A percentile compares a stretch with the other conserved stretches of the same genome.
Evolutionary conservation across 1,140 invertebrate genomes (phyloP).

Genomic region (Rhagoletis pomonella): DNA sequence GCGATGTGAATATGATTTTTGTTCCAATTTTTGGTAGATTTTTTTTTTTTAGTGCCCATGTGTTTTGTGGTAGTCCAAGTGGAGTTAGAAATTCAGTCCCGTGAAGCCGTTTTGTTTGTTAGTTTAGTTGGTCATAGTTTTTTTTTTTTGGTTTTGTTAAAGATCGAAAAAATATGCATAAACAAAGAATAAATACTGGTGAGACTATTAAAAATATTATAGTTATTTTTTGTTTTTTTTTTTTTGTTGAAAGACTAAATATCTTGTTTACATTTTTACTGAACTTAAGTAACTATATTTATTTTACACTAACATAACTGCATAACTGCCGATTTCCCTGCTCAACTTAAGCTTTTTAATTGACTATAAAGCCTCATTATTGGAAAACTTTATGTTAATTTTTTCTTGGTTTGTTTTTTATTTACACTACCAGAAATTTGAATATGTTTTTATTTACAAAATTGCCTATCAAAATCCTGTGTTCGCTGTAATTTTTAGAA

Average conservation of each 20-base stretch:
- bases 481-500: too few relatives aligned
- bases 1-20: too few relatives aligned
- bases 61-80: conserved; percentile 60
- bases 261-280: neutral
- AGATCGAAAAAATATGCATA: conserved; percentile 64
- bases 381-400: too few relatives aligned
- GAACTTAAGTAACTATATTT: neutral
- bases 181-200: conserved; percentile 62
- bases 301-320: neutral
- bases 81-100: conserved; percentile 56
- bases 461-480: too few relatives aligned
- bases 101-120: conserved; percentile 14
- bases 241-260: neutral
- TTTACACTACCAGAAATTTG: too few relatives aligned
- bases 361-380: too few relatives aligned
- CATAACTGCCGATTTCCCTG: too few relatives aligned
- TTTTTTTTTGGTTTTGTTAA: conserved; percentile 43
- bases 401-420: too few relatives aligned
- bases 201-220: conserved; percentile 71
- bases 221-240: conserved; percentile 3
- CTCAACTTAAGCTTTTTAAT: too few relatives aligned
- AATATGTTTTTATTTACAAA: too few relatives aligned
- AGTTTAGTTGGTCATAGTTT: conserved; percentile 29
- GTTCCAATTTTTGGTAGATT: conserved; percentile 45
- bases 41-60: conserved; percentile 59